Percentiles rank a stretch among this genome's conserved stretches.
Conservation (phyloP, 2,797 vertebrate genomes). For the Pseudomugil tenellus region DNA sequence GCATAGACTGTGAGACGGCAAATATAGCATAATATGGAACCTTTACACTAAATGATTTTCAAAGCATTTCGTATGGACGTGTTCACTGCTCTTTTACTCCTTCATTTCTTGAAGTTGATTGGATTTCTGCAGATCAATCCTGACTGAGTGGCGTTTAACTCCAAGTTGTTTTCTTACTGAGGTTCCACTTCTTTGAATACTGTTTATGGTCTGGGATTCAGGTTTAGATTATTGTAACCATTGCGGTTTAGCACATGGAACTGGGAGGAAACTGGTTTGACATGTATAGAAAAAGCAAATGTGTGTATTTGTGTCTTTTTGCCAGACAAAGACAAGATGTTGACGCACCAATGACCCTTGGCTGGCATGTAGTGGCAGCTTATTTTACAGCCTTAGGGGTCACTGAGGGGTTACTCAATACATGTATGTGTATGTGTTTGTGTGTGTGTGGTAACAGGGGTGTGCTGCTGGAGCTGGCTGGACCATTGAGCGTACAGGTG, state of each 20-base stretch:
- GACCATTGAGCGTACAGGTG: constrained; percentile 62
- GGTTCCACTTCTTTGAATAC: constrained; percentile 30
- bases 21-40: no score
- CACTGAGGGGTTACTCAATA: constrained; percentile 45
- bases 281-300: constrained; percentile 21
- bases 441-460: constrained; percentile 34
- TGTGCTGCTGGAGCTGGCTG: constrained; percentile 25
- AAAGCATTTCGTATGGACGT: no score
- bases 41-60: no score
- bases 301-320: constrained; percentile 22
- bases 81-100: not conserved
- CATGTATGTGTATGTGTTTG: no score
- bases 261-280: constrained; percentile 30
- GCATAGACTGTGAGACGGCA: no score
- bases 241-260: constrained; percentile 33
- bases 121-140: not conserved
- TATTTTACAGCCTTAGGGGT: constrained; percentile 61
- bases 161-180: constrained; percentile 14
- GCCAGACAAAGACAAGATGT: constrained; percentile 51
- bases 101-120: not conserved
- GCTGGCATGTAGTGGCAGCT: constrained; percentile 60
- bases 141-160: constrained; percentile 26
- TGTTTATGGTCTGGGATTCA: constrained; percentile 44
- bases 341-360: constrained; percentile 62
- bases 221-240: constrained; percentile 40